These are phyloP conservation scores for Lipotes vexillifer DNA, from an alignment of 2,113 vertebrate species.

Conservation along the genomic window DNA sequence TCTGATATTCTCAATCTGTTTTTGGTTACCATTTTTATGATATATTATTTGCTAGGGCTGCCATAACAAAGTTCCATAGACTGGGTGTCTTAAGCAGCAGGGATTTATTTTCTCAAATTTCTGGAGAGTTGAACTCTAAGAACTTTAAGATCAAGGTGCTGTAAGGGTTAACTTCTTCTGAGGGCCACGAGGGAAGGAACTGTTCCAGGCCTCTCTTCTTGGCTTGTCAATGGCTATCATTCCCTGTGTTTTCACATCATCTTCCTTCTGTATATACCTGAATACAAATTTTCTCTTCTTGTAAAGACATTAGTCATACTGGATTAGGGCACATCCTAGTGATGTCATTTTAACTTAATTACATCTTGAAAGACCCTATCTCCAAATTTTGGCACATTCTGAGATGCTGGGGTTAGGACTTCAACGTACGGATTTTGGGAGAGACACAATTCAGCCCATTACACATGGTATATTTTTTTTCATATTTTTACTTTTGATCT, in stretches of 20 bases:
- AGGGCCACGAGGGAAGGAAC: not conserved
- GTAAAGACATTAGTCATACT: not conserved
- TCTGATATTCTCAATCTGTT: not conserved
- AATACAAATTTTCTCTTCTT: not conserved
- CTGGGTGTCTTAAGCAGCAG: not conserved
- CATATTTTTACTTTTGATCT: not conserved
- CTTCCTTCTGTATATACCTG: not conserved
- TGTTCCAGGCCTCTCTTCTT: not conserved
- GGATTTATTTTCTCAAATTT: not conserved
- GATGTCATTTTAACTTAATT: not conserved
- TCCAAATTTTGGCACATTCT: not conserved
- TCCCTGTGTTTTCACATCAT: not conserved
- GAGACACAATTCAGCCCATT: not conserved
- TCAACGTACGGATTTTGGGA: not conserved
- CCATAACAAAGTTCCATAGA: not conserved
- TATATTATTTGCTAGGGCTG: not conserved
- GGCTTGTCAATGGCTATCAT: not conserved
- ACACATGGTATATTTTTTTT: not conserved
- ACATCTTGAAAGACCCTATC: not conserved
- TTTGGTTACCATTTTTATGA: not conserved
- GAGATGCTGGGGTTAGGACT: not conserved
- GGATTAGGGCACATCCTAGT: not conserved
- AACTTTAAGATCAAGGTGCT: not conserved
- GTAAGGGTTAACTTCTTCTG: not conserved
- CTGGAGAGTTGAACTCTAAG: not conserved